These are phyloP conservation scores for Sylvia borin DNA, from an alignment of 2,797 vertebrate species.

Conservation along the genomic window DNA sequence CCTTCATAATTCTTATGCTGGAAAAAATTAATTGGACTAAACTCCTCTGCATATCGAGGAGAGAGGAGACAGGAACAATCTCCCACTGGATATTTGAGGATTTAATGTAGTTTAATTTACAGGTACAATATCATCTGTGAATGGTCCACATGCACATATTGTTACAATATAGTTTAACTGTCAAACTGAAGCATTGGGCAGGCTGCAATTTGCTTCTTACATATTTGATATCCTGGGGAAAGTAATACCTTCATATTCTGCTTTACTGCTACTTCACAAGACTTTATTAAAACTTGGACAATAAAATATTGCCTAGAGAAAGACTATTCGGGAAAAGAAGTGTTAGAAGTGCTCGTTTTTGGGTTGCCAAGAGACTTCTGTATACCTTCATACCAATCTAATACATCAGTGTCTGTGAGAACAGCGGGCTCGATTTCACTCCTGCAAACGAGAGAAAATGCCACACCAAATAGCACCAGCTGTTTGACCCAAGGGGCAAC, in stretches of 20 bases:
- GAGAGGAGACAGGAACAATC: constrained; percentile 22
- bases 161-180: neutral
- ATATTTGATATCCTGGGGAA: neutral
- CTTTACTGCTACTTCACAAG: neutral
- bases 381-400: fast-evolving
- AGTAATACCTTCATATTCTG: neutral
- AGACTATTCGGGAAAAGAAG: neutral
- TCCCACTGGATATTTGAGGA: constrained; percentile 17
- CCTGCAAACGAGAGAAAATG: neutral
- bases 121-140: neutral
- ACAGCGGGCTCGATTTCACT: neutral
- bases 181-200: neutral
- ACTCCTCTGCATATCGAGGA: neutral
- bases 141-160: neutral
- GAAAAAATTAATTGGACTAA: constrained; percentile 50
- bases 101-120: constrained; percentile 11
- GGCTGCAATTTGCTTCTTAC: neutral
- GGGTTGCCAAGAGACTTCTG: neutral
- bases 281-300: neutral
- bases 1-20: constrained; percentile 5
- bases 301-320: neutral
- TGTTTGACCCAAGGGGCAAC: neutral
- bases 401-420: neutral
- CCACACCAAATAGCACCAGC: neutral
- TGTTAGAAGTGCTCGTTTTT: neutral